Base-by-base conservation (phyloP, 1,140 invertebrate species). In the Uloborus diversus region DNA sequence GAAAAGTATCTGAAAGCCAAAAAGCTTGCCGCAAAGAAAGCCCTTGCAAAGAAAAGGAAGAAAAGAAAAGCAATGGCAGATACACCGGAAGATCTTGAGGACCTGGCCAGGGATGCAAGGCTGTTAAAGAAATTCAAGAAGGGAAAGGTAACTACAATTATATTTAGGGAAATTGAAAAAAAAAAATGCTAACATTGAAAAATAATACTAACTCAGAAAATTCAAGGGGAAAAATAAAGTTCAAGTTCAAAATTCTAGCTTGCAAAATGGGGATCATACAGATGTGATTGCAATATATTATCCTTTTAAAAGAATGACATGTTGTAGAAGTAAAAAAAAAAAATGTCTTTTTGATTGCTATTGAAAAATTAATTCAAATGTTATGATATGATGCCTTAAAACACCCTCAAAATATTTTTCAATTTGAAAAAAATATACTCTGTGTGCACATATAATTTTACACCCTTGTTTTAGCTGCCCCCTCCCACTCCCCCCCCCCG, bases 71-170 rank as follows among this genome's bases (percentile, higher is more conserved):
- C 69, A 11, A 61, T 71, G 65, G 87, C 89, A 71, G 88, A 91
- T 35, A 91, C 89, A 25, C 89, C 93, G 82, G 92, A 94, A 81
- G 94, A 97, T 82, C 85, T 95, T n/a, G 90, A 93, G 57, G 94
- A 97, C 84, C 86, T 97, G 32, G 91, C 91, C 5, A 92, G 91
- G 80, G 95, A 97, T 86, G 90, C 94, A 56, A 90, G 91, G 1
- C 87, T 97, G 35, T 89, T 97, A 23, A 97, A 97, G 85, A 96
- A 95, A 85, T 88, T 96, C 0, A 97, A 96, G 85, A 94, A 92
- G 84, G 92, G 93, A 84, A 97, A 96, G 85, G 87, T 90, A 76
- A 59, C 35, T 49, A 20, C 1, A 28, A 25, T 51, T 30, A 9
- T 13, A 27, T 33, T 37, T 70, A 23, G 17, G 20, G 14, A 68